Evolutionary conservation across 2,113 vertebrate species (phyloP).

Genomic region (Notarius quadriscutis): DNA sequence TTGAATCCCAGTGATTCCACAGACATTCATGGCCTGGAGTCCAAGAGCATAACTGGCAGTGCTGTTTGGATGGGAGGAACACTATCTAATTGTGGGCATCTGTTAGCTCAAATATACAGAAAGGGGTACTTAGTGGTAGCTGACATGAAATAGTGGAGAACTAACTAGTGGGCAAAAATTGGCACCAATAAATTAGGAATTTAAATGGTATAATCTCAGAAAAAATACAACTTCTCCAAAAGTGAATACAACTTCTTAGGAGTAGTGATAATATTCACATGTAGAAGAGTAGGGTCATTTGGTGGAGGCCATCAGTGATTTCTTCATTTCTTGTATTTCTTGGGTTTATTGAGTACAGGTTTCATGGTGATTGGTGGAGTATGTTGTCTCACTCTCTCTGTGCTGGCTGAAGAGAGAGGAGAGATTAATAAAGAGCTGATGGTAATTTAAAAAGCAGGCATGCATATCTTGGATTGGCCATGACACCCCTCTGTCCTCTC

Average conservation of each 20-base stretch:
- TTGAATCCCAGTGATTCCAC: not conserved
- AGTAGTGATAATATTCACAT: not conserved
- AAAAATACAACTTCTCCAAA: not conserved
- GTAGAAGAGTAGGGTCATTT: conserved; percentile 2
- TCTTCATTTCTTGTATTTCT: conserved; percentile 24
- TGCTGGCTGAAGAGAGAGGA: conserved; percentile 37
- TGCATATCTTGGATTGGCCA: conserved; percentile 58
- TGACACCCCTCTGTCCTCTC: conserved; percentile 48
- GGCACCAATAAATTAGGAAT: not conserved
- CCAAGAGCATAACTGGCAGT: conserved; percentile 17
- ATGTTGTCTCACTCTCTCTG: conserved; percentile 19
- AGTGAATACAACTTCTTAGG: not conserved
- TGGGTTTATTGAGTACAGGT: conserved; percentile 45
- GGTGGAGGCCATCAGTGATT: conserved; percentile 37
- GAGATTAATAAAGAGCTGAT: conserved; percentile 57
- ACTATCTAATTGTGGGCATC: conserved; percentile 17
- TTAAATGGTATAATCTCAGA: not conserved
- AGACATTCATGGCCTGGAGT: conserved; percentile 2
- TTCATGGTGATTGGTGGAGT: conserved; percentile 21
- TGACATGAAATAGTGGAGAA: not conserved
- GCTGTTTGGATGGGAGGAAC: not conserved
- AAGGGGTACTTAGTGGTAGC: not conserved
- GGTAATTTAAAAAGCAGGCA: conserved; percentile 60
- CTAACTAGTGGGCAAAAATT: conserved; percentile 10
- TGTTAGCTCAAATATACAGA: not conserved